A percentile compares a stretch with the other conserved stretches of the same genome.
Evolutionary conservation across 2,797 vertebrate species (phyloP).

Genomic region (Gymnoscopelus microlampas): DNA sequence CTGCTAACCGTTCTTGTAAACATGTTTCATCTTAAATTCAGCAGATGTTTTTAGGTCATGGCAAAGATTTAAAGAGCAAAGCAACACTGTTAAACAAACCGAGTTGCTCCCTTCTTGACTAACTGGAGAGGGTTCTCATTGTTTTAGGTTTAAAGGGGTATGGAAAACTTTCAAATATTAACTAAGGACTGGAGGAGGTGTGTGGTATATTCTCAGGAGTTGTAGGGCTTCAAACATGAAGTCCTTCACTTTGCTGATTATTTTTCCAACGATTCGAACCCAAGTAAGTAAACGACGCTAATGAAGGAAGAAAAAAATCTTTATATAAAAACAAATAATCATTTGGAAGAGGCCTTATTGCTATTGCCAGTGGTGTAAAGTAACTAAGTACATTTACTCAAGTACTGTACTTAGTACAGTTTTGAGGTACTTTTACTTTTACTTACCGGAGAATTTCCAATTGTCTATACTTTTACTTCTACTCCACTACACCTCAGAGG

Average conservation of each 20-base stretch:
- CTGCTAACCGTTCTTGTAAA: conserved; percentile 50
- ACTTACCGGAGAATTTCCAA: no score
- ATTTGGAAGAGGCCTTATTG: conserved; percentile 48
- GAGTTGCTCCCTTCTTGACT: conserved; percentile 31
- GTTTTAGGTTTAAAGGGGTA: conserved; percentile 37
- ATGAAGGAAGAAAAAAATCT: conserved; percentile 48
- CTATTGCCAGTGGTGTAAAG: conserved; percentile 21
- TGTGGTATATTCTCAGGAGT: conserved; percentile 32
- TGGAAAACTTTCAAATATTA: conserved; percentile 41
- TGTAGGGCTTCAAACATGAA: conserved; percentile 25
- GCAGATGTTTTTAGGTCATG: conserved; percentile 34
- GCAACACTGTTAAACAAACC: conserved; percentile 8
- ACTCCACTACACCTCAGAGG: no score
- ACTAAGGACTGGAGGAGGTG: conserved; percentile 23
- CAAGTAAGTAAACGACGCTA: conserved; percentile 47
- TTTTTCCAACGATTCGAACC: conserved; percentile 53
- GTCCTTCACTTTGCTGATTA: conserved; percentile 44
- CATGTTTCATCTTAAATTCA: conserved; percentile 37
- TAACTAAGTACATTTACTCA: no score
- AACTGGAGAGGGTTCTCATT: conserved; percentile 32
- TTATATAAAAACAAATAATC: conserved; percentile 51
- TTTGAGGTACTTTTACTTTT: no score
- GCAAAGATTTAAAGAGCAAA: conserved; percentile 13
- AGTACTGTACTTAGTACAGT: no score
- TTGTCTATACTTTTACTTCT: no score